A percentile compares a stretch with the other conserved stretches of the same genome.
Conservation (phyloP, 2,797 vertebrate species). For the Eulemur rubriventer region DNA sequence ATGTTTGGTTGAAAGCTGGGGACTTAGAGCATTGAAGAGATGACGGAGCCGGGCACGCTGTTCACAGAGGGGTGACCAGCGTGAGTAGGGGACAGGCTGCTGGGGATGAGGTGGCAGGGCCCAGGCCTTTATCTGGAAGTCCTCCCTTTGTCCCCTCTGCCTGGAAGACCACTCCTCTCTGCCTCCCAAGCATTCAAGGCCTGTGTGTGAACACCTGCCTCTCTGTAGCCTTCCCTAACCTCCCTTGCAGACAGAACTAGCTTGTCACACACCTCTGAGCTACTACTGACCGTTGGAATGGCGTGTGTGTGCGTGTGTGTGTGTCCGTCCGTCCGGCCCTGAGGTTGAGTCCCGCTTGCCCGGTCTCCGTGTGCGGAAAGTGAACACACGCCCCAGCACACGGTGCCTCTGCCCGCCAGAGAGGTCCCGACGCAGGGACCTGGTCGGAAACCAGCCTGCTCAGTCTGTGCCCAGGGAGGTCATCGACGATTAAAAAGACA, state of each 20-base stretch:
- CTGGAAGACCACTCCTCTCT: neutral
- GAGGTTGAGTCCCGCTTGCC: neutral
- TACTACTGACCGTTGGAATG: accelerated
- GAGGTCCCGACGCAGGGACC: neutral
- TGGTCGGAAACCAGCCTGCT: accelerated
- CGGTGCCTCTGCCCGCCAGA: neutral
- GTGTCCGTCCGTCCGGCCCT: neutral
- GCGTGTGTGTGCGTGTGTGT: no score
- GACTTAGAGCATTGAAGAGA: neutral
- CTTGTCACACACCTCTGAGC: neutral
- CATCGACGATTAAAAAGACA: neutral
- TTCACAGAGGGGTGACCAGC: neutral
- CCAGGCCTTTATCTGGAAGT: neutral
- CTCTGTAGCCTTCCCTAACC: neutral
- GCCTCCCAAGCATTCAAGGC: neutral
- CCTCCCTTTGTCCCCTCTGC: neutral
- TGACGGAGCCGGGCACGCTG: neutral
- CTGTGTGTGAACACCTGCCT: neutral
- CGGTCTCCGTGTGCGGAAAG: neutral
- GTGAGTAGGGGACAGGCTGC: neutral
- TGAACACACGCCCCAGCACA: neutral
- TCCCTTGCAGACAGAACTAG: neutral
- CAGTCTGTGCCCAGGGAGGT: neutral
- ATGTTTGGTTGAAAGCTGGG: no score
- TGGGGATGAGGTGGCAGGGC: neutral